phyloP scores from a whole-genome alignment of 1,140 invertebrate species.

The Zaprionus davidi region DNA sequence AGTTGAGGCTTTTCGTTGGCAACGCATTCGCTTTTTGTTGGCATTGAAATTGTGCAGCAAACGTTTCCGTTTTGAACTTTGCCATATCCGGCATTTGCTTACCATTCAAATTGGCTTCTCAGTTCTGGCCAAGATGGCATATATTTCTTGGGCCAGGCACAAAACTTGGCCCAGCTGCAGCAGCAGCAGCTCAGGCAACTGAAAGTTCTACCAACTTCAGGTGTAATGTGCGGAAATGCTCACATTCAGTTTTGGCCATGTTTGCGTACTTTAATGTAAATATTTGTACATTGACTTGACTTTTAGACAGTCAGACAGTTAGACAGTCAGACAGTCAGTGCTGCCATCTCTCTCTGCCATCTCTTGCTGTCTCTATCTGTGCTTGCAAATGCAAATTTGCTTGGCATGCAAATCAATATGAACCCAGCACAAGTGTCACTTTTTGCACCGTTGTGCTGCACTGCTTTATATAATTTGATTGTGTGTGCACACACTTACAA shows the following conservation, averaged over 20 bases:
- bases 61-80: slow-evolving; percentile 69
- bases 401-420: slow-evolving; percentile 56
- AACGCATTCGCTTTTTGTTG: slow-evolving; percentile 21
- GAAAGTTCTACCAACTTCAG: slow-evolving; percentile 46
- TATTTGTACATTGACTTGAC: slow-evolving; percentile 56
- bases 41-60: slow-evolving; percentile 61
- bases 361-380: not conserved
- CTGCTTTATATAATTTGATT: slow-evolving; percentile 56
- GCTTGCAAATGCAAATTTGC: slow-evolving; percentile 42
- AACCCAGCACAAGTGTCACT: slow-evolving; percentile 47
- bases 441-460: slow-evolving; percentile 52
- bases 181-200: no score
- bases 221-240: slow-evolving; percentile 71
- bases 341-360: not conserved
- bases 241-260: slow-evolving; percentile 52
- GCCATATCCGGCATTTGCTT: slow-evolving; percentile 68
- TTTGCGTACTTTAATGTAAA: slow-evolving; percentile 62
- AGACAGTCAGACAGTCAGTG: slow-evolving; percentile 4
- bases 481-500: not conserved
- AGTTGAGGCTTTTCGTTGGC: slow-evolving; percentile 36
- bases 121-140: slow-evolving; percentile 23
- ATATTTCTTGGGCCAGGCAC: slow-evolving; percentile 31
- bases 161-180: not conserved
- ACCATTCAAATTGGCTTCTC: slow-evolving; percentile 60
- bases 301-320: slow-evolving; percentile 34